Evolutionary conservation across 64 coral and sea anemone species (phyloP).

Genomic region (Hydrozoanthus tunicans): DNA sequence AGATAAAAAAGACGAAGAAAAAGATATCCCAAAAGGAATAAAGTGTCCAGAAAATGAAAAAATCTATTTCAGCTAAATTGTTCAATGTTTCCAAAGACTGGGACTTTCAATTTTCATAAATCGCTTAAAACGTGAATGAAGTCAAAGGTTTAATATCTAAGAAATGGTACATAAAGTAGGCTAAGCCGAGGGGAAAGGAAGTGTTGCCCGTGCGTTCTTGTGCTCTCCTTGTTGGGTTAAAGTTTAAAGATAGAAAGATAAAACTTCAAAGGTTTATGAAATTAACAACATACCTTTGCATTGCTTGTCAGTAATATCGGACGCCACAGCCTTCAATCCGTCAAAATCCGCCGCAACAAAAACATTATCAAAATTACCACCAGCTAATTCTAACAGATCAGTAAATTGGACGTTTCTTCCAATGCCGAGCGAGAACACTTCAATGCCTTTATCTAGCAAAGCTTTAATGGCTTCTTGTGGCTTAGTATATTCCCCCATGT

Average conservation of each 20-base stretch:
- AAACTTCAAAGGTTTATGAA: neutral
- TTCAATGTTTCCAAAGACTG: too few species aligned
- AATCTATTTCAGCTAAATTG: too few species aligned
- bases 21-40: too few species aligned
- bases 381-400: constrained; percentile 47
- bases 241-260: too few species aligned
- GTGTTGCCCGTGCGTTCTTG: neutral
- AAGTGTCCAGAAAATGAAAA: too few species aligned
- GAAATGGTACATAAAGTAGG: too few species aligned
- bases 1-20: too few species aligned
- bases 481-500: neutral
- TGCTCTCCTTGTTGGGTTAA: neutral
- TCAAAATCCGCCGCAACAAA: neutral
- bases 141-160: too few species aligned
- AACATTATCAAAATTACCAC: neutral
- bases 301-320: neutral
- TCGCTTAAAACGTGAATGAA: too few species aligned
- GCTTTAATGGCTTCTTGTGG: neutral
- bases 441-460: constrained; percentile 41
- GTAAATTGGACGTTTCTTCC: constrained; percentile 46
- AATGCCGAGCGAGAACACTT: constrained; percentile 53
- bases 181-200: too few species aligned
- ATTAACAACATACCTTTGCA: neutral
- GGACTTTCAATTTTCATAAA: too few species aligned
- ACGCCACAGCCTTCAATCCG: neutral